phyloP scores from a whole-genome alignment of 92 coral and sea anemone species.

The Palythoa grandis region DNA sequence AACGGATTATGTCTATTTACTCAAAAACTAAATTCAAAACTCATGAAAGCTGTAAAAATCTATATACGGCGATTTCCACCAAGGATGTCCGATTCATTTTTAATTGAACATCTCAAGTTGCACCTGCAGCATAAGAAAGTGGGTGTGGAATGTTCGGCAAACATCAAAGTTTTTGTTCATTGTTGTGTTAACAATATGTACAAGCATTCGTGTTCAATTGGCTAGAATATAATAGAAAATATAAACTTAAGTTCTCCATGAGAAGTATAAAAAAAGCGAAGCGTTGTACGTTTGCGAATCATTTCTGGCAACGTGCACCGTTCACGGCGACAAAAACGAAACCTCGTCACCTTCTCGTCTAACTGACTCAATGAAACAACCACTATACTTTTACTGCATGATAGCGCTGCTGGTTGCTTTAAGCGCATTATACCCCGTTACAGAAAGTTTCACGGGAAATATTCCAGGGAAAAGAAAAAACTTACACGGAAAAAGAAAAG shows the following conservation, averaged over 20 bases:
- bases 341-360: background rate
- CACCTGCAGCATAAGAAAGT: slow-evolving; percentile 32
- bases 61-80: too few species aligned
- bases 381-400: background rate
- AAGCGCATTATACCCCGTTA: background rate
- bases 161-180: slow-evolving; percentile 6
- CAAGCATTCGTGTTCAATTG: slow-evolving; percentile 20
- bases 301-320: background rate
- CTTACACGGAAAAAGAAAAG: background rate
- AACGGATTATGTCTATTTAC: too few species aligned
- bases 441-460: slow-evolving; percentile 33
- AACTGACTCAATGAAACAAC: background rate
- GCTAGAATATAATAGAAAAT: slow-evolving; percentile 8
- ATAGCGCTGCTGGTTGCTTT: slow-evolving; percentile 5
- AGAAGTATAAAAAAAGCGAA: too few species aligned
- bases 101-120: too few species aligned
- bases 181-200: slow-evolving; percentile 7
- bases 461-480: slow-evolving; percentile 18
- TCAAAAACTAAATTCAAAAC: too few species aligned
- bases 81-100: too few species aligned
- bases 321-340: background rate
- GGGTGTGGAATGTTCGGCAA: slow-evolving; percentile 2
- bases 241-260: slow-evolving; percentile 11
- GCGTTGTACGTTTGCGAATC: background rate
- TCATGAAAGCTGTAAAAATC: too few species aligned